Base-by-base conservation (phyloP, 30 jellyfish, hydroid and myxozoan species). In the Mastigias papua region DNA sequence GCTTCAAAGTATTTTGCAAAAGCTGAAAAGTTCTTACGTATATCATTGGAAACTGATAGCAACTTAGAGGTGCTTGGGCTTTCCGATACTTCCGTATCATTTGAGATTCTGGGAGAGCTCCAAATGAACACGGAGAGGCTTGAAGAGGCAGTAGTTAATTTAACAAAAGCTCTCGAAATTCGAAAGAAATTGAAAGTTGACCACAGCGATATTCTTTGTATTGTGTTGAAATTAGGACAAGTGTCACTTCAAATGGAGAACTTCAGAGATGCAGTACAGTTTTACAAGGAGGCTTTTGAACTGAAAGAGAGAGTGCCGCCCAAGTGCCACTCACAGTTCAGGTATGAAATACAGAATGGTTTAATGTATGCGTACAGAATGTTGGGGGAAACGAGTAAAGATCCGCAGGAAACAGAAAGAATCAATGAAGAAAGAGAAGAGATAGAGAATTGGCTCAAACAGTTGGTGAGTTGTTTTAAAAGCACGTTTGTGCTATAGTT, bases 281-380 rank as follows among this genome's bases (percentile, higher is more conserved):
- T 49, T 30, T 84, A 84, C 76, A 84, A 69, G 42, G 93, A 84
- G 57, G 86, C 93, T 17, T 84, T 84, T 84, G 87, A 84, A 34
- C 69, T 84, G 93, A 87, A 84, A 22, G 93, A 84, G 75, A 49
- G 84, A 30, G 37, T 84, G 46, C 93, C 93, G 1, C 42, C 16
- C 11, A 48, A 84, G 25, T 69, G 15, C 30, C 93, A 84, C 69
- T 49, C 93, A 11, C 74, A 80, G 2, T 58, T 70, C 23, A 49
- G 86, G 34, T 15, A 3, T 34, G 76, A 84, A 9, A 84, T 84
- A 0, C 31, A 81, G 34, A 54, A 30, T 0, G 63, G 26, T 25
- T 62, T 72, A 58, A 23, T 83, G 42, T 27, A 25, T 0, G 66
- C 87, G 7, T 34, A 58, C 9, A 70, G 54, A 1, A 0, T 9